phyloP scores from a whole-genome alignment of 2,888 invertebrate species.

The Ferdinandea cuprea region DNA sequence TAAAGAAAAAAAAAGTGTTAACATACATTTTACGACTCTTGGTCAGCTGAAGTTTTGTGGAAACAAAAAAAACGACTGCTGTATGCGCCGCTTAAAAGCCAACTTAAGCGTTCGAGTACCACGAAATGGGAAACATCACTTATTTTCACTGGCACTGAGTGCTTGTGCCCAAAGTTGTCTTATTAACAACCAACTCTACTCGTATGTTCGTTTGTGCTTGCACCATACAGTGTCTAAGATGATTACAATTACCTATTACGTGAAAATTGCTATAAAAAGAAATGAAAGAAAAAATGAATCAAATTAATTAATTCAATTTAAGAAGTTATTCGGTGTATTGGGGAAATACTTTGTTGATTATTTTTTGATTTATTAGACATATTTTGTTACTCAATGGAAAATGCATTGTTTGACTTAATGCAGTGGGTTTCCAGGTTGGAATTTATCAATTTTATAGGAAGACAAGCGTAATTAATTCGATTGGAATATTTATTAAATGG shows the following conservation, averaged over 20 bases:
- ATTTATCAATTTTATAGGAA: constrained; percentile 13
- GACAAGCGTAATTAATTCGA: constrained; percentile 9
- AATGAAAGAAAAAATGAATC: neutral
- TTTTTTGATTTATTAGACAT: constrained; percentile 2
- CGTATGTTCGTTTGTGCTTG: neutral
- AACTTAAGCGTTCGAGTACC: constrained; percentile 1
- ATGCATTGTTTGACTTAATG: neutral
- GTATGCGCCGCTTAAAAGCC: constrained; percentile 7
- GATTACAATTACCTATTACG: constrained; percentile 6
- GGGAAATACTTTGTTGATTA: constrained; percentile 21
- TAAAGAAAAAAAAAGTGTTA: neutral
- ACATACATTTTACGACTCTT: constrained; percentile 5
- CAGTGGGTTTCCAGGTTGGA: constrained; percentile 10
- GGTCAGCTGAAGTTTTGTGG: neutral
- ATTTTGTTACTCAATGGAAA: constrained; percentile 21
- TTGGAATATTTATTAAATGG: neutral
- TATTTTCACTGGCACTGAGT: neutral
- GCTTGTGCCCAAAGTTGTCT: neutral
- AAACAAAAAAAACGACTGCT: neutral
- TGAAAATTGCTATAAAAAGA: constrained; percentile 11
- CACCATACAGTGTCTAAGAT: constrained; percentile 4
- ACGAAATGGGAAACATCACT: constrained; percentile 16
- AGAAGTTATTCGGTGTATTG: constrained; percentile 6
- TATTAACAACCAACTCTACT: no score
- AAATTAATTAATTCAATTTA: constrained; percentile 22